A percentile compares a stretch with the other conserved stretches of the same genome.
Conservation (phyloP, 1,140 invertebrate genomes). For the Heliconius himera region DNA sequence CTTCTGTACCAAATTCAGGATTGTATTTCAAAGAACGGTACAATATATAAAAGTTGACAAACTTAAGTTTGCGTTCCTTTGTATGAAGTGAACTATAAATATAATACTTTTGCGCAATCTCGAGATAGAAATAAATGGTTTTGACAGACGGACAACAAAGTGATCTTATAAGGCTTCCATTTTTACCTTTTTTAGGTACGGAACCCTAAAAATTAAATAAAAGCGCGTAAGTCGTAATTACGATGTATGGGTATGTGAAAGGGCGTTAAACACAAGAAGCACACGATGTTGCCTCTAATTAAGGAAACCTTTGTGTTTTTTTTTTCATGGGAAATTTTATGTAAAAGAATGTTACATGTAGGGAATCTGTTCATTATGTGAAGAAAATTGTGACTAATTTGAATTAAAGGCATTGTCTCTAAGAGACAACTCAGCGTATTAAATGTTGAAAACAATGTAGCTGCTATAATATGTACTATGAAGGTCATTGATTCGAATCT, state of each 20-base stretch:
- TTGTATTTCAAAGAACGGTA: too few species aligned
- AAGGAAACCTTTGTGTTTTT: slow-evolving; percentile 33
- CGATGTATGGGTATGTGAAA: slow-evolving; percentile 16
- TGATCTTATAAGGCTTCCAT: too few species aligned
- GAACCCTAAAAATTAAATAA: neutral
- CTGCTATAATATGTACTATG: neutral
- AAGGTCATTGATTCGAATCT: slow-evolving; percentile 2
- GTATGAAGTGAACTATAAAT: too few species aligned
- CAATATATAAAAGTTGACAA: too few species aligned
- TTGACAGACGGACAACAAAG: too few species aligned
- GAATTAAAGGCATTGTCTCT: slow-evolving; percentile 3
- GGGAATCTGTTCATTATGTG: slow-evolving; percentile 25
- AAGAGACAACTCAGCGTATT: neutral
- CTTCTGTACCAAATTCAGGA: too few species aligned
- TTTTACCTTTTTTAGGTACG: too few species aligned
- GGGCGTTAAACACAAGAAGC: slow-evolving; percentile 20
- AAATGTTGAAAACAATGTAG: neutral
- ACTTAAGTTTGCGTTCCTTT: too few species aligned
- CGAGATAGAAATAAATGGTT: too few species aligned
- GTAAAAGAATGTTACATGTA: slow-evolving; percentile 25
- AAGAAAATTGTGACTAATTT: slow-evolving; percentile 18
- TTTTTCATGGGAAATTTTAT: slow-evolving; percentile 30
- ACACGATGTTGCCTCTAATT: slow-evolving; percentile 25
- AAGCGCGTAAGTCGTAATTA: slow-evolving; percentile 19
- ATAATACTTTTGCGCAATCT: too few species aligned